Base-by-base conservation (phyloP, 2,113 vertebrate genomes). In the Xiphophorus maculatus region DNA sequence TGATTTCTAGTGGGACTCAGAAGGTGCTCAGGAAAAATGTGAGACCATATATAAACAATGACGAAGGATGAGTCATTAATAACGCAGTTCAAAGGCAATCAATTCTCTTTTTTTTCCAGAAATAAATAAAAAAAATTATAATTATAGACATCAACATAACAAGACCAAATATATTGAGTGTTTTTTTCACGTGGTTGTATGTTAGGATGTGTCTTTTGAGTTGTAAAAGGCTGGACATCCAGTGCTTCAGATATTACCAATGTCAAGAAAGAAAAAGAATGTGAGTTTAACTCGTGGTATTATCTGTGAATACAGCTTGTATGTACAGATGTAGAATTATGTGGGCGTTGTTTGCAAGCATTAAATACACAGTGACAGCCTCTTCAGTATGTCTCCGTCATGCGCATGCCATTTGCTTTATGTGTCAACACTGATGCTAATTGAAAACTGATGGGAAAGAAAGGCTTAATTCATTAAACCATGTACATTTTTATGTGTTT, bases 401-500 rank as follows among this genome's bases (percentile, higher is more conserved):
- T 78, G 61, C 68, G 60, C 66, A 30, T 37, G 27, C 54, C 33
- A 14, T 63, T n/a, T 27, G 22, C 25, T 54, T 3, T 63, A 67
- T 48, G 72, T 79, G 67, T 71, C 29, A 72, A 54, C 15, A 69
- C 4, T 40, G 0, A 17, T 48, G 66, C 11, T 42, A 51, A 58
- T 11, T 75, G 28, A 80, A 65, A 29, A 67, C 3, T 22, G 73
- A 79, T 70, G 54, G 74, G 66, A 85, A 0, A 19, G 27, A 35
- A 33, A 11, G 74, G 33, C 15, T n/a, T 80, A 64, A 79, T 60
- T 63, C 32, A 25, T 14, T 64, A 7, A 61, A 64, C 5, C 73
- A 63, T 68, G 63, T 82, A 70, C 48, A 17, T 7, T 77, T 77
- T 28, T 51, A 63, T 71, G 42, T 75, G 37, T 25, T 63, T 69